Evolutionary conservation across 1,140 invertebrate species (phyloP).

Genomic region (Globodera ellingtonae): DNA sequence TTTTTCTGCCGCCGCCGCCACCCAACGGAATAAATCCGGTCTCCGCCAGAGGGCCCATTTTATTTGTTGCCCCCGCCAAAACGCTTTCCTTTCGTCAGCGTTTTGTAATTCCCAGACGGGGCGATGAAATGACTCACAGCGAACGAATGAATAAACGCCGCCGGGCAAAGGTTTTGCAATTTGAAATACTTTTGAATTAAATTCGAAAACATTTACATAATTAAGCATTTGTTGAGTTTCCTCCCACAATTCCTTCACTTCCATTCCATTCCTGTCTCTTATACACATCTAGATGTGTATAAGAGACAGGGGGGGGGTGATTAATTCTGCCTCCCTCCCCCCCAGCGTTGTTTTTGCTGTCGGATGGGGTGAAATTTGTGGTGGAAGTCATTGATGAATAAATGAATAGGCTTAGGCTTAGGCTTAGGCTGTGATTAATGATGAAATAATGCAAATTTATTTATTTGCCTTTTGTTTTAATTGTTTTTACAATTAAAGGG

Average conservation of each 20-base stretch:
- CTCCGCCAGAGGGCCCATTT: background rate
- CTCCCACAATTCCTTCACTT: too few relatives aligned
- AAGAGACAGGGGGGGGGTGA: background rate
- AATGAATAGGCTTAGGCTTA: background rate
- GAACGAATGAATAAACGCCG: too few relatives aligned
- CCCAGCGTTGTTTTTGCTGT: background rate
- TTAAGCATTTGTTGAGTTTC: too few relatives aligned
- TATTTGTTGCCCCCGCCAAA: background rate
- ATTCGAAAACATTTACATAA: too few relatives aligned
- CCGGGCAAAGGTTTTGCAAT: too few relatives aligned
- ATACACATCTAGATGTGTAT: too few relatives aligned
- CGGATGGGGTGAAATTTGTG: conserved; percentile 7
- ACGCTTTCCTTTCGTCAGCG: background rate
- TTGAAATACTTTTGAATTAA: too few relatives aligned
- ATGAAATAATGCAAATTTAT: conserved; percentile 7
- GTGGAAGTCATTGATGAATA: background rate
- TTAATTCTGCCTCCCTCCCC: background rate
- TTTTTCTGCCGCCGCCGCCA: background rate
- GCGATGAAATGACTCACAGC: too few relatives aligned
- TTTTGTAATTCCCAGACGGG: background rate
- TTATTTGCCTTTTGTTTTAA: too few relatives aligned
- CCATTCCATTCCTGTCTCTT: too few relatives aligned
- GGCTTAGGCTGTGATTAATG: too few relatives aligned
- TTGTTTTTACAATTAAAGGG: too few relatives aligned
- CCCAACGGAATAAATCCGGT: background rate